Evolutionary conservation across 2,797 vertebrate species (phyloP), one percentile per base, ranked within the genome.

Genomic region (Lophotriccus pileatus): DNA sequence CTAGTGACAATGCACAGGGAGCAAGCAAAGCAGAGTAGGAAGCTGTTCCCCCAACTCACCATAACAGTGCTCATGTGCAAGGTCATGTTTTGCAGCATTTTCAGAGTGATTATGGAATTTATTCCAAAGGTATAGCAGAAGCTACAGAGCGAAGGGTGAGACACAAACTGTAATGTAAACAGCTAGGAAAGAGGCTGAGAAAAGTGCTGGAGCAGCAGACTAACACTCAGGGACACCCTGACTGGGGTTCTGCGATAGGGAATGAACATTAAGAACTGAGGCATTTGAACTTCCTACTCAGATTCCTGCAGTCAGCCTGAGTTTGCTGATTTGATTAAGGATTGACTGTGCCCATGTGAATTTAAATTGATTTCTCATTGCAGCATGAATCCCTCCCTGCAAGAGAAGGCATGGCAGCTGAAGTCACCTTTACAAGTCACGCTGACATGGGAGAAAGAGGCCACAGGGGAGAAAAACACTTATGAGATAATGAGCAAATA

Each of bases 351-450:
- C 56, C 52, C 46, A n/a, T 55, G 53, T 94, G 89, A 89, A 87
- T 96, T 90, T 90, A 87, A 85, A 94, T 49, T 93, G 89, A 87
- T 95, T 93, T 94, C 84, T 90, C 36, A n/a, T 32, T 84, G 68
- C 84, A 78, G n/a, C 43, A 32, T 55, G 84, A 92, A 67, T 73
- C 46, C 41, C 41, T 41, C 41, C 41, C 41, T 59, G 24, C 3
- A 3, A 75, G 64, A 74, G 72, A 53, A 90, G 49, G 53, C 70
- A 43, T 30, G 47, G 59, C 47, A 79, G 49, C 81, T 90, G 58
- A 80, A 92, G 68, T 68, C 62, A 77, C 79, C 87, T 89, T 89
- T 91, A 80, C 28, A 83, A 91, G 76, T 84, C 72, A 34, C 13
- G 12, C 56, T 81, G 77, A 68, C 25, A 13, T 36, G 8, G 58